Evolutionary conservation across 2,888 invertebrate genomes (phyloP).

Genomic region (Apocheima hispidaria): DNA sequence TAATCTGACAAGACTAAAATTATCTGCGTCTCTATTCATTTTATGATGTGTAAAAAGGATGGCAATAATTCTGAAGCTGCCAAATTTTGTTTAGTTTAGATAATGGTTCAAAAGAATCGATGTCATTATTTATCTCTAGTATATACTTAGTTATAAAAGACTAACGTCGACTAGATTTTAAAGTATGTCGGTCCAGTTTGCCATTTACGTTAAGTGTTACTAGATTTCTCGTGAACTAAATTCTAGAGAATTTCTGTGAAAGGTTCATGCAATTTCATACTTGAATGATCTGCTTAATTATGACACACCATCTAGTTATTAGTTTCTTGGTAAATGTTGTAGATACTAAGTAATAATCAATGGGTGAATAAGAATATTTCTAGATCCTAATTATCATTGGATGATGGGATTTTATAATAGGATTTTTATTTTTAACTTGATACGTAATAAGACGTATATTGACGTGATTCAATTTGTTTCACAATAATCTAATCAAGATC

Average conservation of each 20-base stretch:
- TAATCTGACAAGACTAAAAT: too few species aligned
- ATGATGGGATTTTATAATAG: background rate
- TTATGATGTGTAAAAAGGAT: too few species aligned
- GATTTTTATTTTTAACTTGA: background rate
- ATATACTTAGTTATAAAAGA: too few species aligned
- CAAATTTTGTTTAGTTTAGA: too few species aligned
- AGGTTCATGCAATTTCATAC: conserved; percentile 27
- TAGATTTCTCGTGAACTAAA: conserved; percentile 26
- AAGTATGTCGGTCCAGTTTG: conserved; percentile 31
- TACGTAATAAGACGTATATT: background rate
- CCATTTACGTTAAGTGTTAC: conserved; percentile 40
- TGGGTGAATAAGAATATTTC: background rate
- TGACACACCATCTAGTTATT: background rate
- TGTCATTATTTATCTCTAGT: too few species aligned
- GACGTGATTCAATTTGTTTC: background rate
- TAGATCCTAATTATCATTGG: too few species aligned
- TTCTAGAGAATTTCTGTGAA: conserved; percentile 25
- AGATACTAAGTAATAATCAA: conserved; percentile 5
- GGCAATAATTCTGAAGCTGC: too few species aligned
- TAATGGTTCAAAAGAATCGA: too few species aligned
- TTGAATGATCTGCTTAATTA: conserved; percentile 3
- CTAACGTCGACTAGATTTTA: conserved; percentile 17
- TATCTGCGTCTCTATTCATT: too few species aligned
- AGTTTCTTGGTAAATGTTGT: conserved; percentile 22
- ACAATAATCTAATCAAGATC: conserved; percentile 21